Percentiles rank a stretch among this genome's conserved stretches.
These are phyloP conservation scores for Calycopis cecrops DNA, from an alignment of 1,140 invertebrate genomes.

Conservation along the genomic window DNA sequence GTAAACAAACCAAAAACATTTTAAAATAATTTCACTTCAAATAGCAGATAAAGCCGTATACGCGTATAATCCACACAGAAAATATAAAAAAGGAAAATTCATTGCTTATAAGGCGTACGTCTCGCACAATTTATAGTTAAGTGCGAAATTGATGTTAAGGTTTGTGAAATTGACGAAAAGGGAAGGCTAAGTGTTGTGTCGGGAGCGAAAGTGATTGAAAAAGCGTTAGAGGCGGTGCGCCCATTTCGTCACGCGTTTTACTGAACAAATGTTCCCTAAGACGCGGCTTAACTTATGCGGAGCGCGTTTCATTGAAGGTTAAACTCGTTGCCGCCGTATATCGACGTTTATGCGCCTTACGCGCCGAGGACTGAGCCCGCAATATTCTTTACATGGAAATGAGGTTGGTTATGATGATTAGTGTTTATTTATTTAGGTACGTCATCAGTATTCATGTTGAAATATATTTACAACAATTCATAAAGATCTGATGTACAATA, in stretches of 20 bases:
- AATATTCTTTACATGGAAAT: no score
- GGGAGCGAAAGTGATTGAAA: constrained; percentile 55
- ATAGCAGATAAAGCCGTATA: no score
- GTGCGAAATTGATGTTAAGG: constrained; percentile 62
- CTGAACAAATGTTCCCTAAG: constrained; percentile 65
- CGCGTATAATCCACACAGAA: no score
- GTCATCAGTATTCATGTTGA: no score
- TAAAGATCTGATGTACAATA: no score
- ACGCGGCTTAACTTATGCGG: constrained; percentile 56
- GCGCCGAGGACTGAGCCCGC: not conserved
- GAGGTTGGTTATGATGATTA: no score
- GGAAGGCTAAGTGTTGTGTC: constrained; percentile 62
- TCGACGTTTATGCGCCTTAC: constrained; percentile 38
- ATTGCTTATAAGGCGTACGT: constrained; percentile 17
- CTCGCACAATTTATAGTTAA: constrained; percentile 42
- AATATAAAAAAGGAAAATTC: not conserved
- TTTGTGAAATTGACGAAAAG: constrained; percentile 70
- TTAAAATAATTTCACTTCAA: no score
- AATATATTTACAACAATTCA: no score
- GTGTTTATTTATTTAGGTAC: no score
- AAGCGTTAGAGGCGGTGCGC: constrained; percentile 40
- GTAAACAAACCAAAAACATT: no score
- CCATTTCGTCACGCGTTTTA: constrained; percentile 67
- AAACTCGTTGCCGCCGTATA: constrained; percentile 43
- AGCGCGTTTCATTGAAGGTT: constrained; percentile 64